A percentile compares a stretch with the other conserved stretches of the same genome.
Conservation (phyloP, 2,797 vertebrate species). For the Gymnopithys bicolor region DNA sequence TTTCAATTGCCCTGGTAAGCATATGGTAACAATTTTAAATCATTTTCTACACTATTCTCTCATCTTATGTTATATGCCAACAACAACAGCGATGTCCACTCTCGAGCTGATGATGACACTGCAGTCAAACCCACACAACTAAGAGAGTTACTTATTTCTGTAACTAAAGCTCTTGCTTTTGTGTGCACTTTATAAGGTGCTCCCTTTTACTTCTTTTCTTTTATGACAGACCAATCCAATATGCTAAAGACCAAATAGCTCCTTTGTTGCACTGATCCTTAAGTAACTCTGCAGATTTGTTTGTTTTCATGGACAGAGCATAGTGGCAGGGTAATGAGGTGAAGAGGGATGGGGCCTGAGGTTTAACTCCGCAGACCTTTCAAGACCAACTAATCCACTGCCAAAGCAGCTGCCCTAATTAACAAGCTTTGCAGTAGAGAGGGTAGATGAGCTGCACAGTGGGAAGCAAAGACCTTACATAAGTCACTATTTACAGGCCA, state of each 20-base stretch:
- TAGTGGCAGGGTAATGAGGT: not conserved
- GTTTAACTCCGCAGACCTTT: not conserved
- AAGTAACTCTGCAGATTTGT: not conserved
- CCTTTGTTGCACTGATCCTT: not conserved
- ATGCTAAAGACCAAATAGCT: not conserved
- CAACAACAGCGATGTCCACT: not conserved
- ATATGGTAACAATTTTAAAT: not conserved
- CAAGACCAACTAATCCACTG: conserved; percentile 25
- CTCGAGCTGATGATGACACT: not conserved
- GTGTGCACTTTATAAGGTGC: not conserved
- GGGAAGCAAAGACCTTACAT: not conserved
- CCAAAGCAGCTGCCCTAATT: conserved; percentile 59
- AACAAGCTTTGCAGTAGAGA: not conserved
- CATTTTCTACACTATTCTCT: not conserved
- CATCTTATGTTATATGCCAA: not conserved
- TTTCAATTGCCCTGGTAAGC: not conserved
- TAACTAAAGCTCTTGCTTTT: not conserved
- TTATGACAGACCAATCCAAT: not conserved
- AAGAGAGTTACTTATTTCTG: not conserved
- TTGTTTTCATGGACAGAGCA: conserved; percentile 8
- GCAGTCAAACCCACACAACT: not conserved
- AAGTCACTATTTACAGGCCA: not conserved
- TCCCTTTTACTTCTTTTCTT: not conserved
- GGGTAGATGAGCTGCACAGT: not conserved
- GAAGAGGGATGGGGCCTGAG: not conserved